A percentile compares a stretch with the other conserved stretches of the same genome.
These are phyloP conservation scores for Diachasma alloeum DNA, from an alignment of 1,140 invertebrate species.

Conservation along the genomic window DNA sequence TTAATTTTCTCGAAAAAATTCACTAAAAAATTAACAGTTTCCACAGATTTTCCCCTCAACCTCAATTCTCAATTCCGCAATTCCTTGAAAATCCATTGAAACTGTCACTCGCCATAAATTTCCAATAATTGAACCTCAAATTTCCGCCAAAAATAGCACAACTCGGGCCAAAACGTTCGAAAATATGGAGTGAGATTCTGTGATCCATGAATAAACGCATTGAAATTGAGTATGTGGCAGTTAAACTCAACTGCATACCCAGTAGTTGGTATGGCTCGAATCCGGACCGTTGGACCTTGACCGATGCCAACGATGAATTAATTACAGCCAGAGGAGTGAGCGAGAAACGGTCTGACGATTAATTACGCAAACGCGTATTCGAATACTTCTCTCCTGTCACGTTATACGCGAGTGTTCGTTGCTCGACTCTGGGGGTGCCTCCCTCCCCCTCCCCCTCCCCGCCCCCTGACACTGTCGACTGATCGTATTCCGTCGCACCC, in stretches of 20 bases:
- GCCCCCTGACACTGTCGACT: too few species aligned
- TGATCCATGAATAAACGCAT: not conserved
- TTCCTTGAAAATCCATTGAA: too few species aligned
- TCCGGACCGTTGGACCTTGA: constrained; percentile 34
- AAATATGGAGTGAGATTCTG: not conserved
- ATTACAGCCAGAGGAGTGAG: constrained; percentile 28
- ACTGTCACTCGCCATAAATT: too few species aligned
- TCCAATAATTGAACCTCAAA: too few species aligned
- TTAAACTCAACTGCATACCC: constrained; percentile 3
- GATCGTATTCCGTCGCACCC: not conserved
- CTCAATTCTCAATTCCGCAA: too few species aligned
- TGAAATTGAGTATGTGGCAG: constrained; percentile 16
- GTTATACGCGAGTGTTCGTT: not conserved
- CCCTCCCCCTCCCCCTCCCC: not conserved
- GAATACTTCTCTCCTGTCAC: constrained; percentile 25
- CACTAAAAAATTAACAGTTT: too few species aligned
- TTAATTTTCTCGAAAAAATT: too few species aligned
- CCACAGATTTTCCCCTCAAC: too few species aligned
- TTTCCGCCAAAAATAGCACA: too few species aligned
- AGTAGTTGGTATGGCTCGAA: constrained; percentile 14
- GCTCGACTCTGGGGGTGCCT: not conserved
- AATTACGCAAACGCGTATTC: constrained; percentile 41
- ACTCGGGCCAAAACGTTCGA: too few species aligned
- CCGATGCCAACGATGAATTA: constrained; percentile 38
- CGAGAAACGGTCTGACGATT: constrained; percentile 29